phyloP scores from a whole-genome alignment of 2,113 vertebrate genomes.

The Gnathonemus echidnorhynchus region DNA sequence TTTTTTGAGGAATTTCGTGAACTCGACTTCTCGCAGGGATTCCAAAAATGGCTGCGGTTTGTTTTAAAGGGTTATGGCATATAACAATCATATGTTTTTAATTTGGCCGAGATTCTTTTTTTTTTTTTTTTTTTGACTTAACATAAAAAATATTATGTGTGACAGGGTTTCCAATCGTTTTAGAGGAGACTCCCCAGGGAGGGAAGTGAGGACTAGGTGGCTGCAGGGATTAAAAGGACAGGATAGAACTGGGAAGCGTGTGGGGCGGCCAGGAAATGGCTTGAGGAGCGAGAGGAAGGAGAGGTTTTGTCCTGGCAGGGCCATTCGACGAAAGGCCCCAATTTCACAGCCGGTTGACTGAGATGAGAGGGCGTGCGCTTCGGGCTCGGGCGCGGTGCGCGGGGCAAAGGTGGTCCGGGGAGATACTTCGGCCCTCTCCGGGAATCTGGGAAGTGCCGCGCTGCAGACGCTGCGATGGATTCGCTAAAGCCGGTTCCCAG shows the following conservation, averaged over 20 bases:
- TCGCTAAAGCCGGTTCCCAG: constrained; percentile 38
- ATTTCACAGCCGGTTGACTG: background rate
- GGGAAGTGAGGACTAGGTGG: constrained; percentile 28
- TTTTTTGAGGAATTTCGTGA: constrained; percentile 53
- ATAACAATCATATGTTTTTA: constrained; percentile 59
- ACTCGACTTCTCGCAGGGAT: constrained; percentile 56
- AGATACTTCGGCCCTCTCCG: background rate
- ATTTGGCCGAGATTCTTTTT: constrained; percentile 50
- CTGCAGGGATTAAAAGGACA: constrained; percentile 21
- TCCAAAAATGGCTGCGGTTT: constrained; percentile 58
- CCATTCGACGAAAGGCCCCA: background rate
- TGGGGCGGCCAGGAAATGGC: background rate
- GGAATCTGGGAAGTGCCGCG: constrained; percentile 11
- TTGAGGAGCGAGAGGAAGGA: background rate
- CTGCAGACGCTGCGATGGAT: constrained; percentile 24
- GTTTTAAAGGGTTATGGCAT: constrained; percentile 50
- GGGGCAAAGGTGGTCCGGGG: background rate
- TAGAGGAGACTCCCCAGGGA: constrained; percentile 48
- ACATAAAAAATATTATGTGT: constrained; percentile 58
- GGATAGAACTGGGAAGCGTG: constrained; percentile 30
- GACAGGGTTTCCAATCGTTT: constrained; percentile 56
- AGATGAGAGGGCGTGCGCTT: background rate
- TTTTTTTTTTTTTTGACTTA: constrained; percentile 30
- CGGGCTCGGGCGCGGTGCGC: background rate
- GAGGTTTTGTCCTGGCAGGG: background rate